Evolutionary conservation across 2,797 vertebrate species (phyloP), one percentile per base, ranked within the genome.

Genomic region (Brachymystax lenok): DNA sequence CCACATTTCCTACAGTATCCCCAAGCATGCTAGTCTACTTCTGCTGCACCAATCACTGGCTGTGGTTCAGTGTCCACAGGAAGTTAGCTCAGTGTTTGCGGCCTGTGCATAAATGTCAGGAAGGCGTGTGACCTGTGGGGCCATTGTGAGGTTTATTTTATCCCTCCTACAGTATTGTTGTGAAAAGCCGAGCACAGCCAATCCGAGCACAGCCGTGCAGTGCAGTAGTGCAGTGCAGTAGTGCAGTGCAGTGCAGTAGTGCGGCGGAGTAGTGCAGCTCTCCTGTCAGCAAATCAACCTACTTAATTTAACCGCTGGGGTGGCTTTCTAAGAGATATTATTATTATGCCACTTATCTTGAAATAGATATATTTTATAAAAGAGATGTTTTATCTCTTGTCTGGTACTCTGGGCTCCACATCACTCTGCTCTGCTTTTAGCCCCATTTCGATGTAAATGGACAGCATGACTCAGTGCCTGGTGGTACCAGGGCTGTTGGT

Each of bases 61-160:
- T 8, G 71, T 59, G 51, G 73, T 79, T 80, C 63, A 50, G 54
- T 33, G 56, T 77, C 80, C 86, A 86, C 80, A 91, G 93, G 93
- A 94, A 91, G 92, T 91, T 82, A 90, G 78, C 83, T 92, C 80
- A 51, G 83, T 74, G 79, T 79, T 88, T 83, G 82, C 80, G 81
- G 84, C 73, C 77, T 78, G 82, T 21, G 50, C 80, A 74, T 80
- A 61, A 84, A 86, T 86, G 83, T 87, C 90, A 92, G 92, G 92
- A 93, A 92, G 86, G 80, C 56, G 69, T 85, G 87, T 79, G 46
- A 80, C 77, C 10, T 78, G 13, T 69, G 74, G 71, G 75, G 71
- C 70, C 81, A 80, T 89, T 87, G 89, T 89, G n/a, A 86, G 84
- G 77, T 66, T 83, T 85, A 89, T 86, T 89, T 85, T 85, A 89